Conservation (phyloP, 2,888 invertebrate species). For the Drosophila ochracea region DNA sequence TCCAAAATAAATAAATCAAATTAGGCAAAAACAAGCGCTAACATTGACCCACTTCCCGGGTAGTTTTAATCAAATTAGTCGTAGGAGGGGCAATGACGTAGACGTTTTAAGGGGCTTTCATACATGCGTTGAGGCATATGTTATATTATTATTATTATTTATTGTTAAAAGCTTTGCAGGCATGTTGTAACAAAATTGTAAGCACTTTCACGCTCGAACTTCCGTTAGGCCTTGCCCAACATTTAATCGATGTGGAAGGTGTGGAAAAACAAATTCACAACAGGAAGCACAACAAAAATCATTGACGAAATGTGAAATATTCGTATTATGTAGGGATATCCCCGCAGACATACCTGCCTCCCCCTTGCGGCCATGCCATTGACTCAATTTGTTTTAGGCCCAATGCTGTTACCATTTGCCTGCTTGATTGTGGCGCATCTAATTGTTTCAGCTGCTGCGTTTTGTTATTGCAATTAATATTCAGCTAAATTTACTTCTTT, state of each 20-base stretch:
- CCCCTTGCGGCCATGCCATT: slow-evolving; percentile 28
- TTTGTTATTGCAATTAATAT: slow-evolving; percentile 78
- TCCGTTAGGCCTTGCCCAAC: slow-evolving; percentile 68
- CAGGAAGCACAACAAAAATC: slow-evolving; percentile 60
- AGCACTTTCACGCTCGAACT: slow-evolving; percentile 67
- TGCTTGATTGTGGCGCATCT: slow-evolving; percentile 75
- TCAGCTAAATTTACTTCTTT: slow-evolving; percentile 49
- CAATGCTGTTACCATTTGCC: slow-evolving; percentile 22
- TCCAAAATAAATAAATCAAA: slow-evolving; percentile 31
- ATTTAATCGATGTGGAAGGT: slow-evolving; percentile 61
- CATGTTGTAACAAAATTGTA: slow-evolving; percentile 42
- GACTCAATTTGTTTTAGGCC: slow-evolving; percentile 39
- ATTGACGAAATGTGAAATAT: slow-evolving; percentile 49
- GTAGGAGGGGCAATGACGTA: slow-evolving; percentile 46
- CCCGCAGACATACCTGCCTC: neutral
- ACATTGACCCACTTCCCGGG: slow-evolving; percentile 65
- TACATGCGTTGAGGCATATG: neutral
- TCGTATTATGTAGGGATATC: slow-evolving; percentile 16
- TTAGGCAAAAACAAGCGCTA: slow-evolving; percentile 37
- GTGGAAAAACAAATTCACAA: slow-evolving; percentile 71
- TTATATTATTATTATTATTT: slow-evolving; percentile 11
- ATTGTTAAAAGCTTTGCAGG: slow-evolving; percentile 29
- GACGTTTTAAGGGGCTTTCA: slow-evolving; percentile 1
- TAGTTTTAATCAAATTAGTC: slow-evolving; percentile 62
- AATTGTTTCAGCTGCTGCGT: slow-evolving; percentile 67